Base-by-base conservation (phyloP, 2,888 invertebrate genomes). In the Caenorhabditis imperialis region DNA sequence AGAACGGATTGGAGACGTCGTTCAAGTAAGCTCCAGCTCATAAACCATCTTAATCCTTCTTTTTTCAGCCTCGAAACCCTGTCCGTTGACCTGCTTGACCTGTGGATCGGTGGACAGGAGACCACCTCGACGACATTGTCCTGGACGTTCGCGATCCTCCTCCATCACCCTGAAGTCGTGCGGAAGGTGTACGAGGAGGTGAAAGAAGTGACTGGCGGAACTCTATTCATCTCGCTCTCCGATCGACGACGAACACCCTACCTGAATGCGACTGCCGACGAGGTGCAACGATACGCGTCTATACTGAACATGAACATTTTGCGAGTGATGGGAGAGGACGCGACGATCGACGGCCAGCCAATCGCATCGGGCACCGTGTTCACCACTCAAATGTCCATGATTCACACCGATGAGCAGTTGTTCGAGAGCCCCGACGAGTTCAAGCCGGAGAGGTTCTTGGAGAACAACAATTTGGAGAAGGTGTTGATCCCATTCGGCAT, bases 81-180 rank as follows among this genome's bases (percentile, higher is more conserved):
- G 18, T 54, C 62, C 1, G 16, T 60, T 22, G 76, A 77, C 35
- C 25, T 78, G 18, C 27, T 37, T 12, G 80, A 80, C 12, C 35
- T 80, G 10, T 78, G 76, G 77, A 16, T 60, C 2, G 78, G 77
- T 14, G 81, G 81, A 3, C 77, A 77, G 23, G 81, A 81, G 4
- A 81, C 81, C 5, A 77, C 78, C 5, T 50, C 73, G 4, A 75
- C 62, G 0, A 81, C 78, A 3, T 50, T 81, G 12, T 51, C 42
- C 14, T 77, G 74, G 69, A 75, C 62, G 2, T 53, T 42, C 30
- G 30, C 33, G 10, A 60, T 69, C 23, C 61, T 57, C 14, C 33
- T 60, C 12, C 45, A 70, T 63, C n/a, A 63, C 22, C 54, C 57
- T 6, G 44, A 71, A 33, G 48, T 54, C 18, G 20, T 61, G 8